Evolutionary conservation across 2,113 vertebrate genomes (phyloP), one percentile per base, ranked within the genome.

Genomic region (Macrotus californicus): DNA sequence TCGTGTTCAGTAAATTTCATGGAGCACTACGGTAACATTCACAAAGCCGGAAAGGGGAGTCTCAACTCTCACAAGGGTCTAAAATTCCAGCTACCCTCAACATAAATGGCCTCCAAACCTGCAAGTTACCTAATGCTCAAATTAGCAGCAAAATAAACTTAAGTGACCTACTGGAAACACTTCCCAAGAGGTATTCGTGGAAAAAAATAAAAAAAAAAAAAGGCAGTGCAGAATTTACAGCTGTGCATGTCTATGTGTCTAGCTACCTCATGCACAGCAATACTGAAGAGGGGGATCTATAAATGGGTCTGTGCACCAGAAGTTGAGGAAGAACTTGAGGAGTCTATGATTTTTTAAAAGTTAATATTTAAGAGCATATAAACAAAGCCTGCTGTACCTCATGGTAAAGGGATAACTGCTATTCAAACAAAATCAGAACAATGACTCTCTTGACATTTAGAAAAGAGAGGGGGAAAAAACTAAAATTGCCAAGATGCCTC

Each of bases 131-230:
- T 77, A 50, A 52, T 16, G 73, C 84, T 34, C 81, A 12, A 0
- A 31, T 67, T 41, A 97, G 97, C 97, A 98, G 96, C 96, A 93
- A 81, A 3, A 61, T 43, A 72, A 96, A 96, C 34, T 83, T 59
- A 86, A 82, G 48, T 31, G 73, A 93, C 12, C 90, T 9, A 48
- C 21, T 64, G 29, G 10, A 91, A 93, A 76, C 48, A 91, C 41
- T 95, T 94, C 75, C 92, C 34, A 72, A 77, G 80, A 97, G 89
- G 66, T 87, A 18, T 83, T 79, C 54, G 24, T 14, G 18, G 39
- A 19, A n/a, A n/a, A n/a, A n/a, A n/a, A n/a, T n/a, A n/a, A n/a
- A 43, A 31, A 72, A 26, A 22, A 52, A 46, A 54, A 50, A 41
- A 80, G 36, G 34, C 22, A 82, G 75, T 72, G 76, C 66, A 81